These are phyloP conservation scores for Ecliptopera silaceata DNA, from an alignment of 2,888 invertebrate genomes.

Conservation along the genomic window DNA sequence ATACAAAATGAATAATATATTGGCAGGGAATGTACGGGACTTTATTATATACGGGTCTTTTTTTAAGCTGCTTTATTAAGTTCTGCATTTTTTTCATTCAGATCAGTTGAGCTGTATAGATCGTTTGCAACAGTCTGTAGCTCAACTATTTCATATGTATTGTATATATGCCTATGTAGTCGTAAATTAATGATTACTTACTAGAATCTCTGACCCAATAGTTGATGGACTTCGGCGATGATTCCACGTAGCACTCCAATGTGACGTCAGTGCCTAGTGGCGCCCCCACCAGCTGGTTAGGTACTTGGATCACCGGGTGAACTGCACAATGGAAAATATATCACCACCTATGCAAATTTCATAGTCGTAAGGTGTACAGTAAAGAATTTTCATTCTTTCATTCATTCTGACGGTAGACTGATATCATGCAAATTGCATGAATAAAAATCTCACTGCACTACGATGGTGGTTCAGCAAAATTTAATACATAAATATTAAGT, in stretches of 20 bases:
- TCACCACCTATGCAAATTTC: neutral
- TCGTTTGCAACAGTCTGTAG: too few species aligned
- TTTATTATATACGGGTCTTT: neutral
- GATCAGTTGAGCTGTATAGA: too few species aligned
- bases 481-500: too few species aligned
- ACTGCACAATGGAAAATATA: conserved; percentile 79
- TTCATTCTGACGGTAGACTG: too few species aligned
- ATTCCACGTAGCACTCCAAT: conserved; percentile 94
- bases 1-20: conserved; percentile 23
- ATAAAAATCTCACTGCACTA: too few species aligned
- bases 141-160: too few species aligned
- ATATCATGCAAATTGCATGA: too few species aligned
- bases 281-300: conserved; percentile 95
- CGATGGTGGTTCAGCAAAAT: too few species aligned
- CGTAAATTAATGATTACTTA: conserved; percentile 74
- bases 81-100: too few species aligned
- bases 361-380: too few species aligned
- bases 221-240: conserved; percentile 94
- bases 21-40: neutral
- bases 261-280: conserved; percentile 93
- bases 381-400: too few species aligned
- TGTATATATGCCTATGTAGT: too few species aligned
- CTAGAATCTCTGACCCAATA: conserved; percentile 95
- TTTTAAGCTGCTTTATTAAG: neutral
- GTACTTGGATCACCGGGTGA: conserved; percentile 95